A percentile compares a stretch with the other conserved stretches of the same genome.
Conservation (phyloP, 2,888 invertebrate genomes). For the Thereva unica region DNA sequence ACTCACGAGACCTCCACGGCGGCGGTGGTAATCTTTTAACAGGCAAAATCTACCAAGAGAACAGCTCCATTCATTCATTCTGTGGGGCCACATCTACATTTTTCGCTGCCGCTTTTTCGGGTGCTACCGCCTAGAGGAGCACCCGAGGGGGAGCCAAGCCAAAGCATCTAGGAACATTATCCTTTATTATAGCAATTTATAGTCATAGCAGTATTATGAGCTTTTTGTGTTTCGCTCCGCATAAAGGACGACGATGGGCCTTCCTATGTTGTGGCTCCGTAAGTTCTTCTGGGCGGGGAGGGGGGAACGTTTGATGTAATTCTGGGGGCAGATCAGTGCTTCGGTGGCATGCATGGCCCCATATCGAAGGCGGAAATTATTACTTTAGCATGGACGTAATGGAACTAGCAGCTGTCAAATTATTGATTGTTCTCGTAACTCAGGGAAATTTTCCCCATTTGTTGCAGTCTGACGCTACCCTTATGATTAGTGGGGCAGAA, state of each 20-base stretch:
- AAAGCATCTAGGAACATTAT: conserved; percentile 33
- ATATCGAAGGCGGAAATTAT: conserved; percentile 37
- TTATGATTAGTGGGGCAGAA: conserved; percentile 9
- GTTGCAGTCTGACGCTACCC: conserved; percentile 15
- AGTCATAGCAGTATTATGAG: conserved; percentile 41
- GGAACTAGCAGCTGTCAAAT: conserved; percentile 46
- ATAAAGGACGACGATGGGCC: conserved; percentile 5
- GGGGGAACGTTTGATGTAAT: background rate
- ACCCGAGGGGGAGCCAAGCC: background rate
- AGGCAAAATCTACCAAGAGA: conserved; percentile 12
- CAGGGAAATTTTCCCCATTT: conserved; percentile 27
- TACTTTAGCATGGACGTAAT: conserved; percentile 39
- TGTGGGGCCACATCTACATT: conserved; percentile 7
- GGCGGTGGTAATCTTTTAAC: conserved; percentile 31
- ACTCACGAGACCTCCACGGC: conserved; percentile 19
- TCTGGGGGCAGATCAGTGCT: background rate
- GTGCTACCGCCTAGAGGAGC: conserved; percentile 2
- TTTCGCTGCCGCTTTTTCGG: background rate
- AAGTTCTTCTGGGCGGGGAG: conserved; percentile 18
- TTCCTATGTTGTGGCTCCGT: conserved; percentile 7
- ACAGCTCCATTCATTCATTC: conserved; percentile 16
- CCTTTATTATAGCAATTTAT: conserved; percentile 41
- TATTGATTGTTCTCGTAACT: conserved; percentile 43
- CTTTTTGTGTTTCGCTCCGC: conserved; percentile 38
- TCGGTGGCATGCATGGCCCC: conserved; percentile 15